Percentiles rank a stretch among this genome's conserved stretches.
Evolutionary conservation across 2,888 invertebrate genomes (phyloP).

Genomic region (Dinocampus coccinellae): DNA sequence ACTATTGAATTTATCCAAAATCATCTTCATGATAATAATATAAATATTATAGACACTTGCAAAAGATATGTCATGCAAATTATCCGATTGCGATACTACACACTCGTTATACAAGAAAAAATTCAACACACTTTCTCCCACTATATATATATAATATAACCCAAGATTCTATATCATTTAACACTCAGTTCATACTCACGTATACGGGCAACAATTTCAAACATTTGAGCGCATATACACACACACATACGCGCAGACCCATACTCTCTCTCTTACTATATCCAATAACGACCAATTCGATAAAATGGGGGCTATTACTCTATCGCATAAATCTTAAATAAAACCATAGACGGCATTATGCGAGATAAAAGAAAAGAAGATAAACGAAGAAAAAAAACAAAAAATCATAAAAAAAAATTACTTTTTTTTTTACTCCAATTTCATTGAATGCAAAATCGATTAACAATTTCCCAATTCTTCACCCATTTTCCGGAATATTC

Average conservation of each 20-base stretch:
- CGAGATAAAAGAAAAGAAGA: background rate
- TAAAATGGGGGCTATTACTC: too few species aligned
- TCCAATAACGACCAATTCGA: too few species aligned
- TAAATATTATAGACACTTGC: background rate
- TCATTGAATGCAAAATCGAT: slow-evolving; percentile 21
- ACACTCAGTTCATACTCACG: too few species aligned
- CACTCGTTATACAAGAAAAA: background rate
- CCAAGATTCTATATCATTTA: too few species aligned
- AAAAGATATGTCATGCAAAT: background rate
- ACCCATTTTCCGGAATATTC: slow-evolving; percentile 8
- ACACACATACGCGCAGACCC: too few species aligned
- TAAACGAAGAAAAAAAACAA: background rate
- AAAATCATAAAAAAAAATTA: background rate
- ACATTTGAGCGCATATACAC: too few species aligned
- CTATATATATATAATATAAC: background rate
- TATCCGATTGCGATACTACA: background rate
- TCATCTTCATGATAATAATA: background rate
- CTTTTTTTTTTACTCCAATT: background rate
- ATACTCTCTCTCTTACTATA: too few species aligned
- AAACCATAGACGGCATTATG: too few species aligned
- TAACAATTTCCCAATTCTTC: slow-evolving; percentile 25
- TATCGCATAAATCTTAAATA: too few species aligned
- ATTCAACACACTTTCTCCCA: background rate
- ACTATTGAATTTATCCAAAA: background rate
- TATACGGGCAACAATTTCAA: too few species aligned